Evolutionary conservation across 2,113 vertebrate species (phyloP), one percentile per base, ranked within the genome.

Genomic region (Theristicus caerulescens): DNA sequence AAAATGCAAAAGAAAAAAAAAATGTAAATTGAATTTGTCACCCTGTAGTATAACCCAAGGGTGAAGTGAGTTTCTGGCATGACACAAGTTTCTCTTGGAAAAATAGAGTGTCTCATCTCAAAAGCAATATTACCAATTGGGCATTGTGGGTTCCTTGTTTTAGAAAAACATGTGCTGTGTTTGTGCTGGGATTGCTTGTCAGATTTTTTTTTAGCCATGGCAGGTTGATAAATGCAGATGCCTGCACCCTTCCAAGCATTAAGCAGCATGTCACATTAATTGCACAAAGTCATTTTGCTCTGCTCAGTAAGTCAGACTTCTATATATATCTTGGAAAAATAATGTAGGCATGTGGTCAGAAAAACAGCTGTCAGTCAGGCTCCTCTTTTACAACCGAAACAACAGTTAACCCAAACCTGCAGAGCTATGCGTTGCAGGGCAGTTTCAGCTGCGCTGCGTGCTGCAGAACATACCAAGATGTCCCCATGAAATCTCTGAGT

Each of bases 341-440:
- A 85, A 86, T 11, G 49, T 31, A 92, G 42, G 79, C 92, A 82
- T 83, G 66, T 86, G 93, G 92, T 94, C 95, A 95, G 89, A 82
- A 85, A 82, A 91, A 52, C 95, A 96, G 93, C 88, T 95, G 96
- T 94, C 96, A 94, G 76, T 96, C 92, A 92, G 92, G 71, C 67
- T 92, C 16, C 85, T 95, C 38, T 91, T 77, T 76, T 90, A 82
- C 71, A 86, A 81, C 27, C 2, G 25, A 96, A 92, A 88, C 74
- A 95, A 82, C 77, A 36, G 66, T 76, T 82, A 85, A 49, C 74
- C 49, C 78, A 90, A 90, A 93, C 25, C 71, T 94, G 82, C 55
- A 31, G 1, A 62, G 90, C 85, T 90, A 24, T 80, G 74, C 69
- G 54, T 66, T 38, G 19, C 32, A 42, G 90, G 62, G 76, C 66